Evolutionary conservation across 1,140 invertebrate genomes (phyloP), one percentile per base, ranked within the genome.

Genomic region (Ceratina japonica): DNA sequence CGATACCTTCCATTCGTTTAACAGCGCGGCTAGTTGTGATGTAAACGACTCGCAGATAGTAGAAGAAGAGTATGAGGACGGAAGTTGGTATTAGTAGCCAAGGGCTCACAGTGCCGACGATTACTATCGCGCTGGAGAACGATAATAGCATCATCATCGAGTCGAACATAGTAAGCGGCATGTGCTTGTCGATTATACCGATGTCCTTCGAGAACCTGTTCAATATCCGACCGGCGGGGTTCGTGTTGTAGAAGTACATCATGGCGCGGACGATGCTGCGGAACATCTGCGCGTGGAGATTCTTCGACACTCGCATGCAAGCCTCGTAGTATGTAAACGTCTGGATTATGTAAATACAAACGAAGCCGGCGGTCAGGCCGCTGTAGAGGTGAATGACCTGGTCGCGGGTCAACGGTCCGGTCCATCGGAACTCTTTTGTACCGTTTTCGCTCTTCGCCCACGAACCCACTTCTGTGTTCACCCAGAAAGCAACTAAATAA

Each of bases 201-300:
- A 97, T 95, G 89, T 98, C 97, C 91, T 97, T 97, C 0, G 96
- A 96, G 91, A 97, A 97, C 69, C 96, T 93, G 88, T 97, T 96
- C 51, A 96, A 91, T 83, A 96, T 96, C 1, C 95, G 91, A 3
- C 95, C 96, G 7, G 94, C 94, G 1, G 96, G 96, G 90, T 97
- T 98, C 10, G 93, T 93, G 87, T 97, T 96, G 90, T 97, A 98
- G 91, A 98, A 98, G 1, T 94, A 92, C 95, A 97, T 97, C 0
- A 95, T 95, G 0, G 96, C 94, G 1, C 94, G 93, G 0, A 96
- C 94, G 37, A 97, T 95, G 16, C 94, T 94, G 18, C 90, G 88
- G 89, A 98, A 98, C 96, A 98, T 97, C 20, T 91, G 92, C 82
- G 96, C 95, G 88, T 98, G 97, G 2, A 98, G 91, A 44, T 93